Evolutionary conservation across 2,113 vertebrate species (phyloP).

Genomic region (Lophura nycthemera): DNA sequence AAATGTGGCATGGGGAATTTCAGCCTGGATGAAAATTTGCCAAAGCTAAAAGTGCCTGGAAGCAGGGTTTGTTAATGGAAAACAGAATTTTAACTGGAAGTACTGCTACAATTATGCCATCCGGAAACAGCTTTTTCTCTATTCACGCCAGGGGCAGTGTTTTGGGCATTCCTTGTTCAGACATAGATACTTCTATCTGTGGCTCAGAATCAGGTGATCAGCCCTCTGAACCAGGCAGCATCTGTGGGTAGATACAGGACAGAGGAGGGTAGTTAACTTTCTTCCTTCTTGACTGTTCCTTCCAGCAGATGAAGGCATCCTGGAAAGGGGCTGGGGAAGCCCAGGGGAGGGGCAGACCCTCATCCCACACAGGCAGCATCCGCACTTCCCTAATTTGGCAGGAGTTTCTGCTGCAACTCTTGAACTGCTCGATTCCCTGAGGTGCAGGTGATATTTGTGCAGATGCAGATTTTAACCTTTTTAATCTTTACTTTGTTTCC

Average conservation of each 20-base stretch:
- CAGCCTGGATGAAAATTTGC: neutral
- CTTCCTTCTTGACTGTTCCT: neutral
- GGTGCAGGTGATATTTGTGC: slow-evolving; percentile 56
- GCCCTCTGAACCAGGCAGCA: neutral
- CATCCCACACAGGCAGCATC: neutral
- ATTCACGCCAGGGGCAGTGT: rapidly evolving
- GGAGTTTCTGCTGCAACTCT: neutral
- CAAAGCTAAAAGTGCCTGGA: neutral
- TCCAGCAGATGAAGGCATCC: neutral
- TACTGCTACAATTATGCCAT: neutral
- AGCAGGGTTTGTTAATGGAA: neutral
- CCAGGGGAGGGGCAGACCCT: slow-evolving; percentile 1
- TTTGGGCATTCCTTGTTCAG: neutral
- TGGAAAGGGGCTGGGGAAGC: neutral
- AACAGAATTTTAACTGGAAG: neutral
- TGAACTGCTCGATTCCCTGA: neutral
- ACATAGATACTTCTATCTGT: neutral
- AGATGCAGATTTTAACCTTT: slow-evolving; percentile 74
- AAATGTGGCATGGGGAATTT: rapidly evolving
- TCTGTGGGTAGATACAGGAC: neutral
- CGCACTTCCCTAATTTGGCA: neutral
- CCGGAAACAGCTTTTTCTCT: neutral
- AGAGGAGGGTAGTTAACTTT: neutral
- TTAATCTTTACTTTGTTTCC: slow-evolving; percentile 67
- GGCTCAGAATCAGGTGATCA: neutral